These are phyloP conservation scores for Hestina assimilis DNA, from an alignment of 1,140 invertebrate species.

Conservation along the genomic window DNA sequence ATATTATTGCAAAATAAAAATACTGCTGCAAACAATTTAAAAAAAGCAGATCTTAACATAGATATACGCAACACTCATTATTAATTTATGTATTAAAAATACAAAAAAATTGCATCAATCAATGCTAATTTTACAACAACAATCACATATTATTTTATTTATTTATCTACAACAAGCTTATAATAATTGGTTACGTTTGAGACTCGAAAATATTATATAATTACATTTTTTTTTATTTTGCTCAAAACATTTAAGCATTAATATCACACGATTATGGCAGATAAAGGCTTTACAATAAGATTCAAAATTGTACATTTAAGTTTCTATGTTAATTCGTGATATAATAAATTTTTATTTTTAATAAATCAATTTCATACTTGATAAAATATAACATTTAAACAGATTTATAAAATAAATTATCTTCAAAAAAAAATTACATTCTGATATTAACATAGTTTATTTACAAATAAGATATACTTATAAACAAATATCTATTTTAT, in stretches of 20 bases:
- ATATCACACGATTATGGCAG: conserved; percentile 30
- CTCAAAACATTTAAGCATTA: conserved; percentile 21
- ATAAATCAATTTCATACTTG: not conserved
- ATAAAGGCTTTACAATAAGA: conserved; percentile 17
- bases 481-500: too few relatives aligned
- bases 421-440: not conserved
- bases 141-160: not conserved
- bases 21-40: too few relatives aligned
- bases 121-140: too few relatives aligned
- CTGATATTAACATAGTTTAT: not conserved
- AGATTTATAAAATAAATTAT: not conserved
- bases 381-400: not conserved
- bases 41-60: too few relatives aligned
- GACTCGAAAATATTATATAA: conserved; percentile 21
- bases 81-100: too few relatives aligned
- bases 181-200: conserved; percentile 19
- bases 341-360: not conserved
- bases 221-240: conserved; percentile 8
- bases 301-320: conserved; percentile 16
- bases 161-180: conserved; percentile 22
- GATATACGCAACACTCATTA: too few relatives aligned
- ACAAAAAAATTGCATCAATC: too few relatives aligned
- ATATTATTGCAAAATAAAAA: too few relatives aligned
- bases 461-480: not conserved
- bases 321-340: conserved; percentile 14